Base-by-base conservation (phyloP, 2,113 vertebrate genomes). In the Haplochromis burtoni region DNA sequence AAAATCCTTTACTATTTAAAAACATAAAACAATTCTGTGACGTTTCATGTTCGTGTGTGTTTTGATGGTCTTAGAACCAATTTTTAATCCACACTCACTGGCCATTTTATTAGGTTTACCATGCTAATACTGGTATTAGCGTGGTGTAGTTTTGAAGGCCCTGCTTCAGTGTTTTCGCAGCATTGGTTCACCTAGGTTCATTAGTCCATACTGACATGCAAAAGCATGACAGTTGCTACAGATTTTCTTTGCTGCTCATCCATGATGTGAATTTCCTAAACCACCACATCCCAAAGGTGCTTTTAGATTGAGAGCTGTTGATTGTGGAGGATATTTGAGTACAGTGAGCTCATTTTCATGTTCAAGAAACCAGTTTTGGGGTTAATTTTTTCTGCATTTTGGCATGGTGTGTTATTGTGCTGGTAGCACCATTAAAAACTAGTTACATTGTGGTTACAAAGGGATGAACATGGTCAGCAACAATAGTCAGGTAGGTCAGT, bases 41-140 rank as follows among this genome's bases (percentile, higher is more conserved):
- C 0, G 21, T 42, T 73, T 73, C 2, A 16, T 73, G n/a, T 26
- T 24, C 0, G 7, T 42, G n/a, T 24, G 63, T 24, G 21, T 40
- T 24, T 24, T 40, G 33, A 40, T 42, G 1, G 5, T 21, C 35
- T 71, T 40, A 40, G n/a, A 71, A 71, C 63, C 1, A 0, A 71
- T 71, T 71, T 6, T 42, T 17, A 47, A 73, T 73, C 2, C 5
- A 73, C 14, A 26, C 40, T 17, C 68, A 45, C 68, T 45, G 68
- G 21, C 68, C 68, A 26, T 6, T 73, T 73, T 73, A 26, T 73
- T 73, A 73, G 38, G 38, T 71, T 6, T 35, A 71, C 7, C 63
- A 31, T 61, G 57, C 8, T 59, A 59, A 57, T 57, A 17, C 8
- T 0, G 0, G 40, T 42, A 6, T 42, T 16, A 57, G 54, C 35